Evolutionary conservation across 2,888 invertebrate species (phyloP).

Genomic region (Drosophila sordidapex): DNA sequence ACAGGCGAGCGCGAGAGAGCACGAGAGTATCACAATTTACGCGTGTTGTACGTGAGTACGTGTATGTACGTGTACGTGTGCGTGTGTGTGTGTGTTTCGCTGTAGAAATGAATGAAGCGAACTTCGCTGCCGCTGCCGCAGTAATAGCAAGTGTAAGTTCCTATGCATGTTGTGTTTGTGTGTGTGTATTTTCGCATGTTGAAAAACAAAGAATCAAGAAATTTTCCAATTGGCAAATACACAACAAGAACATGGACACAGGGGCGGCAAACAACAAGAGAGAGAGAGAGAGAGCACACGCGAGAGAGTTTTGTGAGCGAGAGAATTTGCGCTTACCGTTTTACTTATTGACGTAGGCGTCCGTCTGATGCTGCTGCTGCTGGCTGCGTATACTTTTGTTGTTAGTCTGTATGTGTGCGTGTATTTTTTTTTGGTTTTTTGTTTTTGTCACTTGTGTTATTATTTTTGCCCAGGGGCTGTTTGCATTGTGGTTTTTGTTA

Average conservation of each 20-base stretch:
- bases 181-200: constrained; percentile 55
- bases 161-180: constrained; percentile 32
- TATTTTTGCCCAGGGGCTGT: constrained; percentile 65
- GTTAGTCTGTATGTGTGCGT: constrained; percentile 43
- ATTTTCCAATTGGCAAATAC: constrained; percentile 73
- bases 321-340: constrained; percentile 71
- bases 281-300: constrained; percentile 3
- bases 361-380: constrained; percentile 39
- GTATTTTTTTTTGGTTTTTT: constrained; percentile 38
- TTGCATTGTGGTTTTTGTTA: constrained; percentile 65
- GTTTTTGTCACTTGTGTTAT: constrained; percentile 58
- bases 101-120: constrained; percentile 72
- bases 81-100: constrained; percentile 33
- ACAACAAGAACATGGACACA: constrained; percentile 26
- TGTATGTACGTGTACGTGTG: constrained; percentile 30
- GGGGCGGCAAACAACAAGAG: constrained; percentile 9
- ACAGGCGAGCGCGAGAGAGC: constrained; percentile 42
- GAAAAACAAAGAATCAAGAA: constrained; percentile 67
- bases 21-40: constrained; percentile 55
- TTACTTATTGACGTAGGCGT: constrained; percentile 76
- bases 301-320: constrained; percentile 21
- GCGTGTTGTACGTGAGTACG: constrained; percentile 13
- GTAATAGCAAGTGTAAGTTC: constrained; percentile 66
- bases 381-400: constrained; percentile 44
- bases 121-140: constrained; percentile 28